Percentiles rank a stretch among this genome's conserved stretches.
Evolutionary conservation across 1,140 invertebrate species (phyloP).

Genomic region (Phocides pigmalion): DNA sequence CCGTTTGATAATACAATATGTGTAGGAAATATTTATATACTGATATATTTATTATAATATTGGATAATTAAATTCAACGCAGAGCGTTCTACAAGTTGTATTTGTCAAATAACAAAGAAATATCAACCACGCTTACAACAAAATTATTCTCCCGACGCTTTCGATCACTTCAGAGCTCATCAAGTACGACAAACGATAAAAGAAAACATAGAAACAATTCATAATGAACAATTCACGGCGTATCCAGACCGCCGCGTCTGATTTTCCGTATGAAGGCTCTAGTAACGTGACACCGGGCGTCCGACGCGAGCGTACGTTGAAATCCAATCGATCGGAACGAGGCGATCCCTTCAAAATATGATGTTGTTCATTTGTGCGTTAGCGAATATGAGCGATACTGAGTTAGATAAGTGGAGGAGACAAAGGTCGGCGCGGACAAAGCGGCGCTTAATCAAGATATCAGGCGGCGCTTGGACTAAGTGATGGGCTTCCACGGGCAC

Average conservation of each 20-base stretch:
- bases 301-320: constrained; percentile 30
- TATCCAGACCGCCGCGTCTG: constrained; percentile 27
- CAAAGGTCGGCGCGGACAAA: constrained; percentile 69
- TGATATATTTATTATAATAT: too few relatives aligned
- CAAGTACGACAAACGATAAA: constrained; percentile 6
- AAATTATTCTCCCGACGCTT: background rate
- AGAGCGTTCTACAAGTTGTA: too few relatives aligned
- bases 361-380: constrained; percentile 56
- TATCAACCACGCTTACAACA: background rate
- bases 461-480: constrained; percentile 38
- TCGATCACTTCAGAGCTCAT: background rate
- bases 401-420: constrained; percentile 60
- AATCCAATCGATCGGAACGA: constrained; percentile 53
- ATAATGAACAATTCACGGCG: constrained; percentile 36
- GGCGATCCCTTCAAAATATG: constrained; percentile 49
- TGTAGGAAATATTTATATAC: too few relatives aligned
- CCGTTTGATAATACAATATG: too few relatives aligned
- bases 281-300: constrained; percentile 21
- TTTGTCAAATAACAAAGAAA: too few relatives aligned
- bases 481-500: constrained; percentile 32
- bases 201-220: constrained; percentile 26
- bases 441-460: constrained; percentile 63
- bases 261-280: constrained; percentile 18
- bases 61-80: too few relatives aligned
- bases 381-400: constrained; percentile 54